These are phyloP conservation scores for Clivina fossor DNA, from an alignment of 2,888 invertebrate genomes.

Conservation along the genomic window DNA sequence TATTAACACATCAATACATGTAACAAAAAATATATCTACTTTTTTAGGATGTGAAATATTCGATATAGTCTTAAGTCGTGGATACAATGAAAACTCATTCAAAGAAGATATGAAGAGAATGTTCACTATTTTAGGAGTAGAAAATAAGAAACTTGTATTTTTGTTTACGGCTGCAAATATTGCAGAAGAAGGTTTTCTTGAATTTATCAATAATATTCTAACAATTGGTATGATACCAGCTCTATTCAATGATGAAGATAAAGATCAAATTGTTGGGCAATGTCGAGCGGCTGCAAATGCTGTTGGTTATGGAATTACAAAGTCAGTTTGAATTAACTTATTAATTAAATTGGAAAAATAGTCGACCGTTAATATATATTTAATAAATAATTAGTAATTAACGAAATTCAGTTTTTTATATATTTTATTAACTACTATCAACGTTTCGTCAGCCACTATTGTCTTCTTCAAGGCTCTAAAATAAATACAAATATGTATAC, in stretches of 20 bases:
- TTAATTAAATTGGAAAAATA: no score
- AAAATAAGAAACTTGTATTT: conserved; percentile 78
- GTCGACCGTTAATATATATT: no score
- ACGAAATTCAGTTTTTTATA: no score
- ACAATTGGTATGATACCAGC: conserved; percentile 77
- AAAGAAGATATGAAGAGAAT: conserved; percentile 84
- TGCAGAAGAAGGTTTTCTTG: conserved; percentile 80
- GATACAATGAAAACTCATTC: conserved; percentile 80
- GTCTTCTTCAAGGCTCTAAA: no score
- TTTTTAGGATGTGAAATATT: conserved; percentile 72
- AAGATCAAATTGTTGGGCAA: conserved; percentile 73
- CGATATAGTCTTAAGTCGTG: conserved; percentile 79
- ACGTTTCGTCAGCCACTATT: no score
- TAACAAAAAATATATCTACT: no score
- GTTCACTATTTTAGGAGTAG: conserved; percentile 75
- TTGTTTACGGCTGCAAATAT: conserved; percentile 83
- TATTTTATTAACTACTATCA: no score
- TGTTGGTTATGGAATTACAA: conserved; percentile 72
- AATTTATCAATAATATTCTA: conserved; percentile 88
- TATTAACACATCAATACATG: conserved; percentile 15
- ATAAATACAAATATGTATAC: no score
- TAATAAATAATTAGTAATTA: no score
- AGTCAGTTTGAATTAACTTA: conserved; percentile 54
- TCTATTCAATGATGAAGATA: conserved; percentile 85
- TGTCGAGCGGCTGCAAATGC: conserved; percentile 70